Evolutionary conservation across 1,140 invertebrate genomes (phyloP).

Genomic region (Drosophila nasuta): DNA sequence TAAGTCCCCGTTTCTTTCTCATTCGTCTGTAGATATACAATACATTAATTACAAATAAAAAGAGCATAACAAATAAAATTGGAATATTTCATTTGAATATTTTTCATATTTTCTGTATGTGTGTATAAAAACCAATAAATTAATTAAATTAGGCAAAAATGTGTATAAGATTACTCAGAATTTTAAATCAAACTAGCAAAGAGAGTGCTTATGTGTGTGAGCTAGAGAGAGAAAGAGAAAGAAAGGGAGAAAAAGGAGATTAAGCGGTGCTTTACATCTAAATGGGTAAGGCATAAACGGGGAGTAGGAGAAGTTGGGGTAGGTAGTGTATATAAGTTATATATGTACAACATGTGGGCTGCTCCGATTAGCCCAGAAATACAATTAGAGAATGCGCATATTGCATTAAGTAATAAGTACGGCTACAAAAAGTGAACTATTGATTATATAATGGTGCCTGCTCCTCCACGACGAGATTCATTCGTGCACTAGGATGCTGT

Average conservation of each 20-base stretch:
- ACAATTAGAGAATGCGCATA: slow-evolving; percentile 22
- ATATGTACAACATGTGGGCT: slow-evolving; percentile 36
- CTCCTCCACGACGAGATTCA: background rate
- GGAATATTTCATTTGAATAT: slow-evolving; percentile 19
- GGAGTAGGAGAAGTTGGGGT: too few species aligned
- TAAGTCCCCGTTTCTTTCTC: slow-evolving; percentile 37
- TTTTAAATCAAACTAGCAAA: slow-evolving; percentile 17
- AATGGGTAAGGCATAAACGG: slow-evolving; percentile 30
- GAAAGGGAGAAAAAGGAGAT: background rate
- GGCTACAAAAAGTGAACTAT: slow-evolving; percentile 45
- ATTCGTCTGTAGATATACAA: slow-evolving; percentile 26
- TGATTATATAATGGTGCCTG: slow-evolving; percentile 34
- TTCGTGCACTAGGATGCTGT: slow-evolving; percentile 29
- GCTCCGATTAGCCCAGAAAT: slow-evolving; percentile 13
- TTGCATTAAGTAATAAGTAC: slow-evolving; percentile 34
- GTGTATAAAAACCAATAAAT: slow-evolving; percentile 30
- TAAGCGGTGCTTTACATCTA: slow-evolving; percentile 30
- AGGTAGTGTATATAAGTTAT: slow-evolving; percentile 18
- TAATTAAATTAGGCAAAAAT: slow-evolving; percentile 35
- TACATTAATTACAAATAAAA: slow-evolving; percentile 11
- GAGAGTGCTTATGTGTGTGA: background rate
- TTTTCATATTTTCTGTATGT: slow-evolving; percentile 14
- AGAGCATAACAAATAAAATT: slow-evolving; percentile 45
- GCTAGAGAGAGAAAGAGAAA: background rate
- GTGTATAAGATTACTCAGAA: slow-evolving; percentile 27